Percentiles rank a stretch among this genome's conserved stretches.
These are phyloP conservation scores for Panagrolaimus sp. DNA, from an alignment of 1,140 invertebrate species.

Conservation along the genomic window DNA sequence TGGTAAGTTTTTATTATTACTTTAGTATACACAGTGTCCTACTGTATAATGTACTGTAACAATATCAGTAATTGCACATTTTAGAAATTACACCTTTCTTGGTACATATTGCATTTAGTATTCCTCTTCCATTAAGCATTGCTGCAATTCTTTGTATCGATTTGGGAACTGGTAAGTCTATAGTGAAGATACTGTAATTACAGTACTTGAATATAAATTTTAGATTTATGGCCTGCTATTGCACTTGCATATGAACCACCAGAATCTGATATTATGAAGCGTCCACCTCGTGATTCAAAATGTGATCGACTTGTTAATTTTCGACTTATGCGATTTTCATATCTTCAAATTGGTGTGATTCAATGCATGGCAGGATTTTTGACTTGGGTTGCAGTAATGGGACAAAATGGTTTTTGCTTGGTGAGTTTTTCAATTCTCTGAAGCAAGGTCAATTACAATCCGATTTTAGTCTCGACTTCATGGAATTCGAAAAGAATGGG, in stretches of 20 bases:
- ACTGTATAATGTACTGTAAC: too few relatives aligned
- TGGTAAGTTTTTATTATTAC: conserved; percentile 67
- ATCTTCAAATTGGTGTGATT: conserved; percentile 96
- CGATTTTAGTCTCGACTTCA: too few relatives aligned
- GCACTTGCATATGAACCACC: conserved; percentile 63
- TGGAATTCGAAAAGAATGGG: conserved; percentile 81
- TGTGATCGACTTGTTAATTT: conserved; percentile 63
- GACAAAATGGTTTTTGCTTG: conserved; percentile 92
- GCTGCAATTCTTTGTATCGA: conserved; percentile 58
- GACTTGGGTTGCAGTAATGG: conserved; percentile 96
- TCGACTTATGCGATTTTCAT: conserved; percentile 68
- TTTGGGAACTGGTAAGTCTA: conserved; percentile 58
- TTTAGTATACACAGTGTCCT: too few relatives aligned
- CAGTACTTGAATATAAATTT: too few relatives aligned
- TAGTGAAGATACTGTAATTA: too few relatives aligned
- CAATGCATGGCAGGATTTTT: conserved; percentile 96
- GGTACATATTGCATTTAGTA: conserved; percentile 48
- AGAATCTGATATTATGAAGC: conserved; percentile 64
- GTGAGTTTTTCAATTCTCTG: too few relatives aligned
- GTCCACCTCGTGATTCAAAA: conserved; percentile 61
- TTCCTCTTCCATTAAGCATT: conserved; percentile 52
- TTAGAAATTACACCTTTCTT: conserved; percentile 55
- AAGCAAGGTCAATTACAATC: too few relatives aligned
- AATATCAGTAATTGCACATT: too few relatives aligned
- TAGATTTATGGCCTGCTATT: conserved; percentile 61